Evolutionary conservation across 2,888 invertebrate species (phyloP), one percentile per base, ranked within the genome.

Genomic region (Malachius bipustulatus): DNA sequence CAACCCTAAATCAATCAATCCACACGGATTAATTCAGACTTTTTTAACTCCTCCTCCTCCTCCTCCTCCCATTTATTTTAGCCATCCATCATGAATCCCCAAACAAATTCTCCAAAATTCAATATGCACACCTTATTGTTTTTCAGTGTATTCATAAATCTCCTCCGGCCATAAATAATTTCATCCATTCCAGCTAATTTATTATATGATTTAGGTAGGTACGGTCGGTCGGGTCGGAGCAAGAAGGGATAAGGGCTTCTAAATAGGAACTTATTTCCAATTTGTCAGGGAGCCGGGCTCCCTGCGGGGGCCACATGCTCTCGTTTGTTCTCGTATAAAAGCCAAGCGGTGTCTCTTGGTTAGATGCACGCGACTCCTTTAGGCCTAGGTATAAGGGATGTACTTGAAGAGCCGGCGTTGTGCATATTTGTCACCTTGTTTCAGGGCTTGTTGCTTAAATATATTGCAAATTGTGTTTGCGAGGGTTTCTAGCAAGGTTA

Each of bases 211-310:
- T 31, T 31, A 31, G 11, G 11, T 6, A 8, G 9, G 14, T 41
- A 41, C 34, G 29, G 16, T 8, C 19, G 11, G 30, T 28, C 24
- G 16, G 14, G n/a, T 15, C 12, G 30, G 16, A 14, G 10, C 34
- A 34, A 32, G 36, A 39, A 41, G 44, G 39, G 37, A 35, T 37
- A 35, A 40, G 38, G 40, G 39, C 35, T 40, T 39, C 39, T 41
- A 42, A 47, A 44, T 40, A 44, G 42, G 40, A 41, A 41, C 47
- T 41, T 47, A 45, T 45, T 45, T 44, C 40, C 43, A 47, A 47
- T 47, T 47, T 47, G 47, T 45, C 41, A 41, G 41, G 36, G 36
- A 42, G 37, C 10, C 35, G 27, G 44, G 33, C 41, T 47, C 47
- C 46, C 47, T 38, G 40, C 36, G 40, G 44, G 40, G 36, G 32